Base-by-base conservation (phyloP, 2,797 vertebrate species). In the Florisuga fusca region DNA sequence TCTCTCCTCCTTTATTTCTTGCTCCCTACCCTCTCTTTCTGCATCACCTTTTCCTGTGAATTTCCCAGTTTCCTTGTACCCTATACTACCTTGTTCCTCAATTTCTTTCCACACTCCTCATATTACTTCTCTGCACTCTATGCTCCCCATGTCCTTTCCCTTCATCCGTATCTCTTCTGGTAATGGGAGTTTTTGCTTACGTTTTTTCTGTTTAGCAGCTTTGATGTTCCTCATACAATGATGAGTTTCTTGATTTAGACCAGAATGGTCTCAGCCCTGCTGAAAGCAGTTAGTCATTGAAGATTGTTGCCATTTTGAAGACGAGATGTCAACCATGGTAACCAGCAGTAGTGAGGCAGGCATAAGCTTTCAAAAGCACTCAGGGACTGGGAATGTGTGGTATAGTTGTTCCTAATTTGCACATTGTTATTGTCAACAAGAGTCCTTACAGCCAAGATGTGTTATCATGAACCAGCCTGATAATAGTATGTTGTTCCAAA, bases 401-500 rank as follows among this genome's bases (percentile, higher is more conserved):
- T 50, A 54, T 63, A 45, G 29, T 64, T 84, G 66, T 66, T 95
- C 51, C 38, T 83, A 63, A 80, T 93, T 73, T 87, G 74, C 69
- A 83, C 61, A 41, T 36, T 73, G 79, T 57, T 78, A 25, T 76
- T 69, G 82, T 92, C 87, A 95, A 82, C 67, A 93, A 93, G 71
- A 79, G 38, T 81, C 51, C 76, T 92, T 83, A 69, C 26, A 93
- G 87, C 69, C 77, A 73, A 92, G 92, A 86, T 59, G 50, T 69
- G 83, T 86, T 93, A 61, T 38, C 45, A 3, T 19, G 72, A 89
- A 79, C 63, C 34, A 79, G 41, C 51, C 85, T 68, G 59, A 68
- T 79, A 94, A 85, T 62, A 75, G 23, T 34, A 33, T 62, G 61
- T 87, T 89, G 85, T 82, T 90, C 59, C 80, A 95, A 94, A 91